Percentiles rank a stretch among this genome's conserved stretches.
Conservation (phyloP, 2,888 invertebrate species). For the Ectemnius lituratus region DNA sequence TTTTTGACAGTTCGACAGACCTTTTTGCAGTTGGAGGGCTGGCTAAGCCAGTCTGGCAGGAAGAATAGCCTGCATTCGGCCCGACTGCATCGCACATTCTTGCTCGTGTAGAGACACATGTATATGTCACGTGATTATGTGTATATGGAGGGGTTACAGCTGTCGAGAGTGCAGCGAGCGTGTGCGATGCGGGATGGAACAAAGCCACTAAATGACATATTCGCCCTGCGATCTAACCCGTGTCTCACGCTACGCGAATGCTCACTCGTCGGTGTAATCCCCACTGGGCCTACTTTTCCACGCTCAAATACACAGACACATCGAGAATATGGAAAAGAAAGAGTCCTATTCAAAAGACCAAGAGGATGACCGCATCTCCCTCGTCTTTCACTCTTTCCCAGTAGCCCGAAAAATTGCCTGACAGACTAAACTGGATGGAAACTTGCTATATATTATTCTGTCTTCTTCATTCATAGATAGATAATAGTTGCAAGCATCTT, state of each 20-base stretch:
- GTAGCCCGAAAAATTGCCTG: slow-evolving; percentile 8
- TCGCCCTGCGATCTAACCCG: slow-evolving; percentile 44
- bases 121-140: background rate
- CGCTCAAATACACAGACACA: slow-evolving; percentile 29
- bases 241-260: slow-evolving; percentile 28
- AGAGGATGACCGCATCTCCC: slow-evolving; percentile 10
- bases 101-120: background rate
- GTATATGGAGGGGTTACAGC: slow-evolving; percentile 23
- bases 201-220: slow-evolving; percentile 61
- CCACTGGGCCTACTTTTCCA: slow-evolving; percentile 60
- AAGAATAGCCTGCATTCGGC: too few species aligned
- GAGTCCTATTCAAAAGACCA: slow-evolving; percentile 13
- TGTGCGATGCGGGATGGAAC: slow-evolving; percentile 41
- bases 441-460: too few species aligned
- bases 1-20: too few species aligned
- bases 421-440: too few species aligned
- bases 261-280: slow-evolving; percentile 51
- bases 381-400: slow-evolving; percentile 1
- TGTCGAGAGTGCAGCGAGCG: slow-evolving; percentile 17
- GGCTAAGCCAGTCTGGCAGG: too few species aligned
- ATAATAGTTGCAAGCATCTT: too few species aligned
- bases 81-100: too few species aligned
- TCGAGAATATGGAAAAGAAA: slow-evolving; percentile 22
- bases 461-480: too few species aligned
- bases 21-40: too few species aligned